Evolutionary conservation across 1,140 invertebrate species (phyloP), one percentile per base, ranked within the genome.

Genomic region (Oncopeltus fasciatus): DNA sequence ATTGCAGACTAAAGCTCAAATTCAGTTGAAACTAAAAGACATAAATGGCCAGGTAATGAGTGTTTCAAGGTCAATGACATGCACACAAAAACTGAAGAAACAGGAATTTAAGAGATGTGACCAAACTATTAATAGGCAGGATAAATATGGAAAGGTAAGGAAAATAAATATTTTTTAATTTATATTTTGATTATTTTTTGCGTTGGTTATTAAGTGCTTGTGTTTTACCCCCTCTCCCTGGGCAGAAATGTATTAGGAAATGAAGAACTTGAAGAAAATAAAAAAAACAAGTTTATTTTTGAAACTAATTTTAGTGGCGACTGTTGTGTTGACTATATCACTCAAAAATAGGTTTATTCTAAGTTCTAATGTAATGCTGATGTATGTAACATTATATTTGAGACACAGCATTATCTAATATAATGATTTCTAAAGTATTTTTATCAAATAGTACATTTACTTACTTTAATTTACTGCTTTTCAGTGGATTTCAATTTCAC

Each of bases 31-130:
- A 72, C 78, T 90, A 63, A 67, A 74, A 9, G 84, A 86, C 76
- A 74, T 78, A 16, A 76, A 80, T 58, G 80, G 81, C 47, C 74
- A 83, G 65, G 71, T 72, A 63, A 71, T 83, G 20, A 77, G 78
- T 26, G 78, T 86, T 29, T 76, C 77, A 43, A 74, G 85, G 68
- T 78, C 78, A 26, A 75, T 92, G 65, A 79, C 81, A 72, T 78
- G 80, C 0, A 77, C 78, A 31, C 75, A 81, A 72, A 74, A 78
- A 65, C 77, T 78, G 66, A 77, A 77, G 61, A 75, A 71, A 43
- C 66, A 80, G 1, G 77, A 77, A 68, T 82, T 86, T 65, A 80
- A 82, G 70, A 84, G 83, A 2, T 69, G 92, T 18, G 90, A 93
- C 67, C 81, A 80, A 63, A 80, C 82, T 21, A 76, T 88, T 14